Base-by-base conservation (phyloP, 37 sponge, comb jelly and placozoan species). In the Mnemiopsis leidyi region DNA sequence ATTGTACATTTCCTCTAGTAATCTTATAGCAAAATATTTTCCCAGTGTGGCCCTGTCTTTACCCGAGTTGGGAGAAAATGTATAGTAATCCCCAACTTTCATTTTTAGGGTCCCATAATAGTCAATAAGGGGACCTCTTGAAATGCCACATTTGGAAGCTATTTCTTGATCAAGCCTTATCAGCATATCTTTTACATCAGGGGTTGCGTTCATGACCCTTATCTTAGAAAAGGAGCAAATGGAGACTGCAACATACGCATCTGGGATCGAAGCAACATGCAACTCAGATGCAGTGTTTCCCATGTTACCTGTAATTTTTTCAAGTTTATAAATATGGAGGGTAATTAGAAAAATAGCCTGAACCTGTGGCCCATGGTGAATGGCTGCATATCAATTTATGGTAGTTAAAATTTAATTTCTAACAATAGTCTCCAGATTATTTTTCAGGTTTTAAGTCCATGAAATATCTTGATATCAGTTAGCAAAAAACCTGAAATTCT, bases 111-210 rank as follows among this genome's bases (percentile, higher is more conserved):
- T 73, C 16, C 76, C 76, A n/a, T 73, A 73, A 28, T 73, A 73
- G 5, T 73, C 76, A 16, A 25, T n/a, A 25, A 73, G 23, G 16
- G 76, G 76, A 7, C 26, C 26, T n/a, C 26, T 7, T 23, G 76
- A 26, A 21, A n/a, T 26, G 28, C 76, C 76, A 73, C 26, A 25
- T 73, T 73, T 73, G 28, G 76, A 7, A 16, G 23, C 5, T 73
- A 73, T 73, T n/a, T 73, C 76, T 73, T 73, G 76, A n/a, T 73
- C 76, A 7, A 73, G 76, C 24, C 76, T 73, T 7, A n/a, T 21
- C 16, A 73, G 76, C 76, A 73, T 16, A 25, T 16, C 76, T n/a
- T 7, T 16, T 28, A 73, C 76, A 7, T 73, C 76, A 26, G 76
- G 76, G 24, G 76, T 16, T 5, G 24, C 76, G 24, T 73, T 73